Base-by-base conservation (phyloP, 2,888 invertebrate genomes). In the Glaucopsyche alexis region DNA sequence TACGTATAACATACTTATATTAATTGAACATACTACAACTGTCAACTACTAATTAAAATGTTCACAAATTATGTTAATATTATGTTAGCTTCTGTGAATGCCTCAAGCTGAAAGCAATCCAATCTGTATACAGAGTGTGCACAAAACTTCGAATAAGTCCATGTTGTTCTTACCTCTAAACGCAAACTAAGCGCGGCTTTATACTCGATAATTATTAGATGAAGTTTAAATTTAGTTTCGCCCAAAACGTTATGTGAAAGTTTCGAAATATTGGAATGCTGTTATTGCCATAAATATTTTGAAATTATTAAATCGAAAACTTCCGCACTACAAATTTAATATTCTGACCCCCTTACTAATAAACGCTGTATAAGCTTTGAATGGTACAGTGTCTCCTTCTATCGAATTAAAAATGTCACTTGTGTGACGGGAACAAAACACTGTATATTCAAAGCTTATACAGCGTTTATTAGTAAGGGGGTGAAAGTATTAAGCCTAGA, bases 141-240 rank as follows among this genome's bases (percentile, higher is more conserved):
- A 60, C 60, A 60, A 55, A 60, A 60, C 38, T 29, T 60, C 60
- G 7, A 7, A 60, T 60, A 60, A 60, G 29, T 60, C 60, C 60
- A 60, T 38, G 60, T 60, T 60, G 60, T 60, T 60, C 60, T 60
- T 38, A 60, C 60, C 29, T 60, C 60, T 55, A 60, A 60, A 38
- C 38, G 60, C 60, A 38, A 60, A 60, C 60, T 60, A 60, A 60
- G 29, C 60, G 29, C 16, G 19, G 55, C 60, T 60, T 60, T 38
- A 60, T 60, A 60, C 29, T 11, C 55, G 55, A 55, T 55, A 55
- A 60, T 60, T 60, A 60, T 60, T 60, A 38, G 60, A 60, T 14
- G 29, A 38, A 60, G 60, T 60, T 60, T 60, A 29, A 60, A 60
- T 60, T 60, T 14, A 60, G 29, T 38, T 60, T 7, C 29, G 13